A percentile compares a stretch with the other conserved stretches of the same genome.
These are phyloP conservation scores for Fistularia tabacaria DNA, from an alignment of 2,797 vertebrate genomes.

Conservation along the genomic window DNA sequence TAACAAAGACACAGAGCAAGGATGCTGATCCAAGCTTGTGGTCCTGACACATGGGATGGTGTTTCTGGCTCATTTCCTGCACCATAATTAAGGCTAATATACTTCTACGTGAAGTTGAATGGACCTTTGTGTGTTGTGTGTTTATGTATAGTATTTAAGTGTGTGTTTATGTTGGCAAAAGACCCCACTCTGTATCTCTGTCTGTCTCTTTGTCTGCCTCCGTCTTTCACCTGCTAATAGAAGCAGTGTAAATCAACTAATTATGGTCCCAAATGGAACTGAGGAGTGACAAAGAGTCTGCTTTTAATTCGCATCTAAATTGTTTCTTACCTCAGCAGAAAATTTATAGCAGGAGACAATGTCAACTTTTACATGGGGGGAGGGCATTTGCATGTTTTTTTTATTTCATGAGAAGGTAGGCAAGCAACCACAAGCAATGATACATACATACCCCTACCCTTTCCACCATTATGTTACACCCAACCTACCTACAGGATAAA, in stretches of 20 bases:
- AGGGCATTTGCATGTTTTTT: constrained; percentile 74
- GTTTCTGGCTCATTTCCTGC: constrained; percentile 77
- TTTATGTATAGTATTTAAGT: constrained; percentile 20
- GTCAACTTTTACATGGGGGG: constrained; percentile 81
- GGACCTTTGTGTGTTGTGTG: constrained; percentile 11
- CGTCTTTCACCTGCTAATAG: constrained; percentile 74
- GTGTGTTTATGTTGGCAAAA: too few species aligned
- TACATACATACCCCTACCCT: constrained; percentile 51
- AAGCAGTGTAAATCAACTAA: constrained; percentile 85
- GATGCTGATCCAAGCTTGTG: constrained; percentile 66
- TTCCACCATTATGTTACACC: constrained; percentile 46
- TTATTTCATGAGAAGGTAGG: constrained; percentile 72
- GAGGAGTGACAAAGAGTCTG: constrained; percentile 81
- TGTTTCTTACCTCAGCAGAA: constrained; percentile 91
- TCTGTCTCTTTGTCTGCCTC: constrained; percentile 12
- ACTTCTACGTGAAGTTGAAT: constrained; percentile 57
- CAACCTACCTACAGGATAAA: constrained; percentile 55
- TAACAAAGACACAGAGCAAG: constrained; percentile 63
- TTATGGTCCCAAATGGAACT: constrained; percentile 91
- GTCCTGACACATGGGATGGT: constrained; percentile 71
- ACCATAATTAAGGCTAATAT: constrained; percentile 76
- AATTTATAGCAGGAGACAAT: constrained; percentile 88
- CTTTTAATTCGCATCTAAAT: constrained; percentile 89
- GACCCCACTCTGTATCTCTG: constrained; percentile 17
- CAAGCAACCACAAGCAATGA: constrained; percentile 68